These are phyloP conservation scores for Drosophila azteca DNA, from an alignment of 1,140 invertebrate species.

Conservation along the genomic window DNA sequence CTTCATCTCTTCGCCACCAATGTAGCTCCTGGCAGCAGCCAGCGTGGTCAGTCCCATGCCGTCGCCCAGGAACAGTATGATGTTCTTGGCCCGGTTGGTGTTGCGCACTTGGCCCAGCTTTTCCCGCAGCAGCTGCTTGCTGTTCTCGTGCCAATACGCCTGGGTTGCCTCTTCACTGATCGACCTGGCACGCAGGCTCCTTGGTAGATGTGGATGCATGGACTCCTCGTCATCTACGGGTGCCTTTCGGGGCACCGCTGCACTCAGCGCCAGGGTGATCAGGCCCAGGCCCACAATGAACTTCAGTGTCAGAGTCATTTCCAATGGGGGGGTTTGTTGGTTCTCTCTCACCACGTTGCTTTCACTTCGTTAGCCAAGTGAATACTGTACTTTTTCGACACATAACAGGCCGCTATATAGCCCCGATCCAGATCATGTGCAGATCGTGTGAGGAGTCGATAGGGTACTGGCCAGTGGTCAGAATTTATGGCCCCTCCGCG, in stretches of 20 bases:
- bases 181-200: neutral
- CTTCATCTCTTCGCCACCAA: conserved; percentile 87
- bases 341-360: conserved; percentile 14
- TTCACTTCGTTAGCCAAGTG: conserved; percentile 40
- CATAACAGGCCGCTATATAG: conserved; percentile 53
- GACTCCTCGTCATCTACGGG: conserved; percentile 26
- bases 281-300: conserved; percentile 37
- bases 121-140: conserved; percentile 63
- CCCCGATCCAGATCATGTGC: conserved; percentile 24
- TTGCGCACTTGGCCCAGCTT: conserved; percentile 79
- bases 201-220: conserved; percentile 64
- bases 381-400: conserved; percentile 47
- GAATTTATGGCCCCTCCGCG: conserved; percentile 45
- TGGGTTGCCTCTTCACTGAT: conserved; percentile 62
- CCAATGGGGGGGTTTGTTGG: no score
- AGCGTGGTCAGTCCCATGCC: conserved; percentile 92
- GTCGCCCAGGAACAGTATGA: conserved; percentile 92
- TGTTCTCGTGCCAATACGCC: conserved; percentile 79
- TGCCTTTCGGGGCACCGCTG: conserved; percentile 45
- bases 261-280: conserved; percentile 25
- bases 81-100: conserved; percentile 87
- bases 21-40: conserved; percentile 88
- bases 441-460: conserved; percentile 39
- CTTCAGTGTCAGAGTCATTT: conserved; percentile 43
- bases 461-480: conserved; percentile 2